phyloP scores from a whole-genome alignment of 2,113 vertebrate genomes.

The Calyptommatus sinebrachiatus region DNA sequence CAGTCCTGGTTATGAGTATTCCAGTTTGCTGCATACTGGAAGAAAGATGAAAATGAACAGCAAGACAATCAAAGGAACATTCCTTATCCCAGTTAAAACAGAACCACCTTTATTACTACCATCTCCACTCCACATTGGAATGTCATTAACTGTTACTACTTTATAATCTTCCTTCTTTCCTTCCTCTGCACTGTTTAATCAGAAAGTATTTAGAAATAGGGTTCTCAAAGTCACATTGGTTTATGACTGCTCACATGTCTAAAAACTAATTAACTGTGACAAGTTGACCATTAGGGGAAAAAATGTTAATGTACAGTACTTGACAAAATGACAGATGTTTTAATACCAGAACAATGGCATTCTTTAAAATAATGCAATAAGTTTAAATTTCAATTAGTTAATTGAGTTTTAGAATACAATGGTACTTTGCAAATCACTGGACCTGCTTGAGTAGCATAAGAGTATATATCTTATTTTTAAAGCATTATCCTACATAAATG shows the following conservation, averaged over 20 bases:
- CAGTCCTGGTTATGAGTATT: background rate
- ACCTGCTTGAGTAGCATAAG: conserved; percentile 35
- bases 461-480: conserved; percentile 37
- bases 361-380: conserved; percentile 49
- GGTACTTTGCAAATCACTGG: conserved; percentile 56
- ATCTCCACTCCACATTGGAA: background rate
- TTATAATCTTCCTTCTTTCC: background rate
- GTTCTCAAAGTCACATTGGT: conserved; percentile 66
- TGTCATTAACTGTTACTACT: background rate
- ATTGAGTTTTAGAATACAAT: conserved; percentile 47
- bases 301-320: conserved; percentile 50
- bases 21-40: background rate
- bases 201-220: conserved; percentile 50
- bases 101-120: background rate
- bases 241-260: conserved; percentile 60
- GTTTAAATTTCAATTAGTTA: conserved; percentile 63
- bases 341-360: conserved; percentile 57
- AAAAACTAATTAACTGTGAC: conserved; percentile 73
- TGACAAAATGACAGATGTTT: conserved; percentile 66
- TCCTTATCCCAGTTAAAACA: background rate
- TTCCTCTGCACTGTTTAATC: conserved; percentile 43
- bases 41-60: background rate
- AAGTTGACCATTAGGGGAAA: conserved; percentile 69
- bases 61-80: background rate
- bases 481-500: conserved; percentile 18